These are phyloP conservation scores for Drosophila bocki DNA, from an alignment of 1,140 invertebrate genomes.

Conservation along the genomic window DNA sequence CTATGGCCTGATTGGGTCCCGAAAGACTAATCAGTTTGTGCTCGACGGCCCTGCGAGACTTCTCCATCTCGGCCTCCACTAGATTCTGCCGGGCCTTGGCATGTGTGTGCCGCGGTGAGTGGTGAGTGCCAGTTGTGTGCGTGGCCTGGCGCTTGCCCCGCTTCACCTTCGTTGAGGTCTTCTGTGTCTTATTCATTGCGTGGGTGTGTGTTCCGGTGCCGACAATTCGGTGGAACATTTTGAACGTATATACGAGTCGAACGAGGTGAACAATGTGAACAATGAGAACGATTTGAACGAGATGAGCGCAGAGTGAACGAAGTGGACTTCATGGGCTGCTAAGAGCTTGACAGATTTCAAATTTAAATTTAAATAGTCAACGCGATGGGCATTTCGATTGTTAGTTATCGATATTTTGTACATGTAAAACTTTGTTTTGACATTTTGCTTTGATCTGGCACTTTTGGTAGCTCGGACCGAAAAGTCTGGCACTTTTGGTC, in stretches of 20 bases:
- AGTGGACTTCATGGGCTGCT: not conserved
- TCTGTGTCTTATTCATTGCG: slow-evolving; percentile 31
- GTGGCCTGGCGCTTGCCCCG: slow-evolving; percentile 6
- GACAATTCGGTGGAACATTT: slow-evolving; percentile 5
- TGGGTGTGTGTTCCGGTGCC: not conserved
- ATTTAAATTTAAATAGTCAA: not conserved
- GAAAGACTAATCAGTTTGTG: slow-evolving; percentile 49
- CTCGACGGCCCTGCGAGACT: slow-evolving; percentile 38
- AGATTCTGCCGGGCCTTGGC: not conserved
- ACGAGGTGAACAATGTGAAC: not conserved
- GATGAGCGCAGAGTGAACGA: not conserved
- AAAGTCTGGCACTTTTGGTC: no score
- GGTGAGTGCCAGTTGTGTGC: not conserved
- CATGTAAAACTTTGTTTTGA: no score
- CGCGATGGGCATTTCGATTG: not conserved
- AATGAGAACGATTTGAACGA: not conserved
- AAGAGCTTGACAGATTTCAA: not conserved
- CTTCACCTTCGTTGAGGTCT: slow-evolving; percentile 11
- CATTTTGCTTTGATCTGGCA: no score
- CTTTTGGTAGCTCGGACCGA: no score
- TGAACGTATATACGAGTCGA: not conserved
- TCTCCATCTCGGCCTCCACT: slow-evolving; percentile 25
- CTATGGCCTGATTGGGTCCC: slow-evolving; percentile 20
- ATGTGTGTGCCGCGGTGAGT: slow-evolving; percentile 21
- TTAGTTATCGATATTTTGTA: not conserved